Evolutionary conservation across 2,888 invertebrate species (phyloP), one percentile per base, ranked within the genome.

Genomic region (Pediacus dermestoides): DNA sequence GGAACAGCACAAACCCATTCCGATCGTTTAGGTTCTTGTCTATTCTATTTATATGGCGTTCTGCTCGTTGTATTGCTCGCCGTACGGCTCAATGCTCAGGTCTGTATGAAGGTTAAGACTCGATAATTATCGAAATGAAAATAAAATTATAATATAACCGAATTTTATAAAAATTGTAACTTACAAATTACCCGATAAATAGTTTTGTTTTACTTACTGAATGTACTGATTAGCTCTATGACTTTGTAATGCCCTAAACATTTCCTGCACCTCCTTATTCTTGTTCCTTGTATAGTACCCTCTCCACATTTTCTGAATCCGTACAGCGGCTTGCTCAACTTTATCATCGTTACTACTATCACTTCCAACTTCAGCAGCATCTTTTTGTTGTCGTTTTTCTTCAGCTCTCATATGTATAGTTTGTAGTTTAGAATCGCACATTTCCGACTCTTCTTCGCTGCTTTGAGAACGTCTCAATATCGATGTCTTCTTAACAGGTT

Each of bases 271-370:
- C 48, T 80, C 78, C 58, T 78, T 80, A 56, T 85, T 78, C 7
- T 82, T 70, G 56, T 88, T 86, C 53, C 90, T 73, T 21, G 86
- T 82, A 30, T 81, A 76, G 66, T 87, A 90, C 0, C 91, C 90
- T 13, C 89, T 72, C 91, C 91, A 91, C 70, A 85, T 79, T 67
- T 83, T 85, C 70, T 91, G 91, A 60, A 91, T 90, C 14, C 81
- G 81, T 16, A 86, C 77, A 0, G 88, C 90, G 0, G 90, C 80
- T 50, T 60, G 55, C 45, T 65, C 64, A 1, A 66, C 59, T 52
- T 74, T 74, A 40, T 68, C 65, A 13, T 68, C 65, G 22, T 54
- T 55, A 37, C 52, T 60, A 26, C 52, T 55, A 34, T 58, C 61
- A 21, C 53, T 61, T 4, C 53, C 51, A 6, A 53, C 41, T 42